Evolutionary conservation across 37 sponge, comb jelly and placozoan species (phyloP), one percentile per base, ranked within the genome.

Genomic region (Ianthella basta): DNA sequence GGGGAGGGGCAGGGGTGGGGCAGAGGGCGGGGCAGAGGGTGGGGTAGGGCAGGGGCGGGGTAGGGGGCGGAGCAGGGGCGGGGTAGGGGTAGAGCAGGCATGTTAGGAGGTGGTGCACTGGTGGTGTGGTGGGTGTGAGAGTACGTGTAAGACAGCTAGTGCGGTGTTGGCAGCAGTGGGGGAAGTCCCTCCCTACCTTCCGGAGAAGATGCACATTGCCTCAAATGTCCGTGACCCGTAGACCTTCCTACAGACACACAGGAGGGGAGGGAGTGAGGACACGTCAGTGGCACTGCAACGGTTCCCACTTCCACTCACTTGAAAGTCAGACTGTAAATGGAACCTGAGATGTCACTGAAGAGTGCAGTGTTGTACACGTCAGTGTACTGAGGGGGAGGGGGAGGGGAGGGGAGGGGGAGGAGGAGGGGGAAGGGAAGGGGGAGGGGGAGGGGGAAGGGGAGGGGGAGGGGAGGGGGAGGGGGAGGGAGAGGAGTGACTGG

Each of bases 181-280:
- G n/a, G n/a, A n/a, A n/a, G n/a, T n/a, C 50, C 50, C 50, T 10
- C 18, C 82, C 79, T 37, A 94, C 92, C 92, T 85, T 82, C 95
- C 95, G 44, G 95, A 91, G 55, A 94, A 94, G 41, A 94, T 24
- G 79, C 95, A 94, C 20, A 87, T 86, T 34, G 95, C 86, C 14
- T 56, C 40, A 80, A 85, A 84, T n/a, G 75, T 81, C 2, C 95
- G 63, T 35, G 83, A 67, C 34, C 88, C 88, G 34, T 84, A 21
- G 14, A 90, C 53, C 15, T 83, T 69, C 60, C 92, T 88, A 39
- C n/a, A n/a, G n/a, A n/a, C 14, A 75, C 53, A n/a, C 6, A 35
- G 53, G 15, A 0, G 69, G 61, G 12, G 16, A 36, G 60, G 72
- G 37, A 82, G 33, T 5, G 37, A 34, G 72, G 72, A 21, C 5